These are phyloP conservation scores for Amyelois transitella DNA, from an alignment of 1,140 invertebrate species.

Conservation along the genomic window DNA sequence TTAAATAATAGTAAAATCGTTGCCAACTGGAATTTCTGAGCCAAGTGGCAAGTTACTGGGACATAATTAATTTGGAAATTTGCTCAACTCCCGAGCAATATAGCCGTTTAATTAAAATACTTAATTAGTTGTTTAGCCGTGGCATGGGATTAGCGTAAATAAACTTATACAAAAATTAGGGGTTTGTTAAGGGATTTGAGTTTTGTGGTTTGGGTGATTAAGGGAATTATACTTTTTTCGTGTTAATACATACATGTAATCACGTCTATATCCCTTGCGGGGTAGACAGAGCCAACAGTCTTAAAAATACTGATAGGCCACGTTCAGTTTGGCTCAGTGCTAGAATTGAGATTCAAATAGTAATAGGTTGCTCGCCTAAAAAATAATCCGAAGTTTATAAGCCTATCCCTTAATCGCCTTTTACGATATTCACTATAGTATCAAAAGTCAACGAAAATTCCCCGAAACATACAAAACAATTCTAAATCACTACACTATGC, in stretches of 20 bases:
- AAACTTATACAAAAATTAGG: neutral
- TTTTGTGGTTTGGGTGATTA: too few relatives aligned
- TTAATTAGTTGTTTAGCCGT: constrained; percentile 3
- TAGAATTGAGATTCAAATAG: too few relatives aligned
- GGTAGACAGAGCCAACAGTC: too few relatives aligned
- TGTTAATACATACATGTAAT: too few relatives aligned
- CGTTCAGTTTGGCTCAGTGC: too few relatives aligned
- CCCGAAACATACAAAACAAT: neutral
- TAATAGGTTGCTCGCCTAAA: too few relatives aligned
- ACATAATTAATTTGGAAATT: constrained; percentile 24
- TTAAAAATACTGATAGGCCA: too few relatives aligned
- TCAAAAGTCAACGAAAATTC: neutral
- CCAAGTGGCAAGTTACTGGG: constrained; percentile 10
- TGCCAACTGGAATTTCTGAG: constrained; percentile 17
- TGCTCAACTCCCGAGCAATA: constrained; percentile 7
- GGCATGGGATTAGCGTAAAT: neutral
- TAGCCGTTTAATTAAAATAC: constrained; percentile 19
- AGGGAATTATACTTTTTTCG: too few relatives aligned
- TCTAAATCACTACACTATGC: neutral
- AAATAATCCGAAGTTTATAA: too few relatives aligned
- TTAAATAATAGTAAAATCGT: constrained; percentile 30
- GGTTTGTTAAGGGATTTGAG: neutral
- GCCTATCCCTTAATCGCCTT: too few relatives aligned
- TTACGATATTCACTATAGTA: too few relatives aligned
- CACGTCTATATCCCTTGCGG: too few relatives aligned